Base-by-base conservation (phyloP, 2,797 vertebrate genomes). In the Muraenolepis orangiensis region DNA sequence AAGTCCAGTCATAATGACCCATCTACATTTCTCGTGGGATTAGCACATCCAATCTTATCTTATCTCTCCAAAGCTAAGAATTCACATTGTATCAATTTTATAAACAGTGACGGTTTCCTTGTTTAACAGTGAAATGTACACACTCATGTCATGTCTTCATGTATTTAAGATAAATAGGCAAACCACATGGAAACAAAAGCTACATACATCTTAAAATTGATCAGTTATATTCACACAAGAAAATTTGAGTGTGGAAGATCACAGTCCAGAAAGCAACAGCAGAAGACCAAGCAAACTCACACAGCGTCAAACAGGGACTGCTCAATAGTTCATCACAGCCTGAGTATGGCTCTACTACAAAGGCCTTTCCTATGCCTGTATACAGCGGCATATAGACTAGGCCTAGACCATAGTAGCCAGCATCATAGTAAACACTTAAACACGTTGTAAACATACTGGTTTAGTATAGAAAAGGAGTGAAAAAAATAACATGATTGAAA, bases 231-330 rank as follows among this genome's bases (percentile, higher is more conserved):
- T 23, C 57, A 61, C 51, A 61, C 51, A 26, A 26, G 57, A n/a
- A 64, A 64, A 64, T 64, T 64, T 8, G 23, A 64, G 57, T 64
- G 23, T 11, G 8, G 57, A 64, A 26, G 10, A 26, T 64, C 57
- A 64, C 23, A 64, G 23, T 46, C 1, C 40, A 46, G 40, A 46
- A 46, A 46, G 14, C 3, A 18, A 46, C 40, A 40, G 13, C n/a
- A 23, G 57, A 26, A 28, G 10, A 64, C 57, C 3, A 26, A 64
- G 23, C 74, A 72, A 74, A 23, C 0, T 11, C 73, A 76, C 64
- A 75, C 64, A 76, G 1, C 72, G 40, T 31, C 70, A 80, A 69
- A 73, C 68, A 13, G 69, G 42, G 5, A 16, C 70, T 68, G 36
- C 26, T 46, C 16, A 51, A 69, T 23, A 36, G 31, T 57, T 46